A percentile compares a stretch with the other conserved stretches of the same genome.
These are phyloP conservation scores for Himantopus leucocephalus DNA, from an alignment of 2,113 vertebrate genomes.

Conservation along the genomic window DNA sequence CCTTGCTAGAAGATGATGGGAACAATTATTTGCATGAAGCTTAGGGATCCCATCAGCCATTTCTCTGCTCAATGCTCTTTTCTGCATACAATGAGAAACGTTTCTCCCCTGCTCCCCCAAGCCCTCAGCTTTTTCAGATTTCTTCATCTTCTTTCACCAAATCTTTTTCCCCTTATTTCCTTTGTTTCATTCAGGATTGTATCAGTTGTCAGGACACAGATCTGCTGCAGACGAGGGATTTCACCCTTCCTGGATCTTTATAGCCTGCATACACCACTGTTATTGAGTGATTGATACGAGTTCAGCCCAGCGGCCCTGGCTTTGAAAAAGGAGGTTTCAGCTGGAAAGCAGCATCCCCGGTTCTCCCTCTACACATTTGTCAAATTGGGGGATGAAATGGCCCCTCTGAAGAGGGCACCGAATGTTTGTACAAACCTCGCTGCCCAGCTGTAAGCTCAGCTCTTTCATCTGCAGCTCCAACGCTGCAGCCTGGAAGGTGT, in stretches of 20 bases:
- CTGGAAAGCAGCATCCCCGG: background rate
- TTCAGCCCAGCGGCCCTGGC: background rate
- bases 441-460: background rate
- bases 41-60: background rate
- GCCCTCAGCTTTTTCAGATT: background rate
- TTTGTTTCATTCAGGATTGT: background rate
- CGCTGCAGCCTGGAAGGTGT: background rate
- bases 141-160: background rate
- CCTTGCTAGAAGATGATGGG: background rate
- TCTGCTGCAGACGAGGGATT: background rate
- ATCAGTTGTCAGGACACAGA: background rate
- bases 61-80: background rate
- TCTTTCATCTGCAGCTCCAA: background rate
- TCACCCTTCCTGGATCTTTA: background rate
- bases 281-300: background rate
- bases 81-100: accelerated
- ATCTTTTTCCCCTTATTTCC: background rate
- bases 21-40: background rate
- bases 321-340: background rate
- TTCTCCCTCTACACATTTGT: background rate
- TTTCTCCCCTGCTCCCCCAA: background rate
- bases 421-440: background rate
- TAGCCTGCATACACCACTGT: background rate
- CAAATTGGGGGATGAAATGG: background rate
- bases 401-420: background rate